Conservation (phyloP, 2,113 vertebrate species). For the Microcebus ravelobensis region DNA sequence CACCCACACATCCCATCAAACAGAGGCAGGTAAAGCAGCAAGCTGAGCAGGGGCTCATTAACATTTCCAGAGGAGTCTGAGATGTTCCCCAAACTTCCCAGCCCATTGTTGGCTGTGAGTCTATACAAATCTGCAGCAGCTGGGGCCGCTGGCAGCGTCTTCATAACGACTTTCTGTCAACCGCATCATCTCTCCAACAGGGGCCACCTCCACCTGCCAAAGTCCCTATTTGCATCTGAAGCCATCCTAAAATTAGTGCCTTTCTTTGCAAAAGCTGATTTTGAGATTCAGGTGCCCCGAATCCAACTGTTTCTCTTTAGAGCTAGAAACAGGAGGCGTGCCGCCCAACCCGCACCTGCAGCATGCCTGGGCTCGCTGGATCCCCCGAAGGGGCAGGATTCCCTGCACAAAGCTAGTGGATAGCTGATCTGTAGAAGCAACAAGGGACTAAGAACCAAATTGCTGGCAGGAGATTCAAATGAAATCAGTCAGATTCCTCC, state of each 20-base stretch:
- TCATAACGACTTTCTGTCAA: not conserved
- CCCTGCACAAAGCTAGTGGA: not conserved
- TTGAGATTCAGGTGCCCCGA: not conserved
- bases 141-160: not conserved
- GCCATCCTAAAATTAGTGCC: not conserved
- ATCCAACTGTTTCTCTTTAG: not conserved
- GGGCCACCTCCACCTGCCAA: not conserved
- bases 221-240: too few relatives aligned
- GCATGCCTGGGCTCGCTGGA: rapidly evolving
- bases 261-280: not conserved
- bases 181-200: too few relatives aligned
- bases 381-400: not conserved
- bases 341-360: rapidly evolving
- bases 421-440: not conserved
- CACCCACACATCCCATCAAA: not conserved
- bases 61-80: not conserved
- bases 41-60: not conserved
- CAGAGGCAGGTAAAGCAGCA: not conserved
- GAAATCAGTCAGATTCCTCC: not conserved
- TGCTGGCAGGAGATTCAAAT: not conserved
- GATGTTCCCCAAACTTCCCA: not conserved
- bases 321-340: not conserved
- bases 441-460: not conserved
- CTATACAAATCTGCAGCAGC: not conserved
- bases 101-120: not conserved